A percentile compares a stretch with the other conserved stretches of the same genome.
Conservation (phyloP, 2,113 vertebrate genomes). For the Hydropotes inermis region DNA sequence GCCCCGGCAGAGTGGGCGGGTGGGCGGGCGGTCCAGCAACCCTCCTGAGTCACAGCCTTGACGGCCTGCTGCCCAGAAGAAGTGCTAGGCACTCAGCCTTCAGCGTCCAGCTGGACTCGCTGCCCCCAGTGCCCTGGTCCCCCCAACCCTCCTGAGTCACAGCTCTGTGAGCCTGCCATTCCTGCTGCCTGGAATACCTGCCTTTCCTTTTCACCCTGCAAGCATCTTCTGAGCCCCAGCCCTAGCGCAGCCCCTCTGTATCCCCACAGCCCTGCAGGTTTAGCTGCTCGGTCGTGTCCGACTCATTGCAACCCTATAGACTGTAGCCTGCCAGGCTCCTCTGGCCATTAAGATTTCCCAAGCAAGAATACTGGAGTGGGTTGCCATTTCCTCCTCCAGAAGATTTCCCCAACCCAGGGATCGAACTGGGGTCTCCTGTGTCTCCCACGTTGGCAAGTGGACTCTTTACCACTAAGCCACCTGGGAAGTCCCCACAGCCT, state of each 20-base stretch:
- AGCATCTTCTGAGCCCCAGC: neutral
- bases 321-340: neutral
- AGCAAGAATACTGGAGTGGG: neutral
- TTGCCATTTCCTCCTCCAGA: neutral
- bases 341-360: neutral
- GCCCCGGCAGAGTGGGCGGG: accelerated
- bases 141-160: accelerated
- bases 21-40: accelerated
- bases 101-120: accelerated
- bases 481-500: neutral
- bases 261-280: neutral
- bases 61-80: accelerated
- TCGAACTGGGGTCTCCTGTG: neutral
- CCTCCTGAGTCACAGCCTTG: neutral
- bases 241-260: accelerated
- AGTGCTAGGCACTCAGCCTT: accelerated
- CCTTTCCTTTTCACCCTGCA: neutral
- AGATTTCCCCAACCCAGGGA: neutral
- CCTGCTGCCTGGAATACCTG: neutral
- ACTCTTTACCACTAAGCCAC: neutral
- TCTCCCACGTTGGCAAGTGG: accelerated
- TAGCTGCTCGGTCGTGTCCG: neutral
- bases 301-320: neutral
- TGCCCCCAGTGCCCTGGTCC: accelerated
- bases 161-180: accelerated